Conservation (phyloP, 2,888 invertebrate genomes). For the Eubasilissa splendida region DNA sequence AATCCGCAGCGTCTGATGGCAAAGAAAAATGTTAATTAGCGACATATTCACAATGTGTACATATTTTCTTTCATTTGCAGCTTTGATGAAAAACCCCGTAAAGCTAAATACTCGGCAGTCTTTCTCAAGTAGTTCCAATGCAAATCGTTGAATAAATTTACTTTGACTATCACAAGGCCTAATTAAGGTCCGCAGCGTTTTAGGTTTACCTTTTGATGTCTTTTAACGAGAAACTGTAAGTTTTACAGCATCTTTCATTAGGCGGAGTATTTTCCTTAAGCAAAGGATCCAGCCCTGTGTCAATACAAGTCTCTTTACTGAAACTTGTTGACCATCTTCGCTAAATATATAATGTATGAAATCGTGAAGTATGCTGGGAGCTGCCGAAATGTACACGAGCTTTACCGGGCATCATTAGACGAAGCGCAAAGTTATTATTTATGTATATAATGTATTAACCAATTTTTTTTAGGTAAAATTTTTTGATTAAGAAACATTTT, state of each 20-base stretch:
- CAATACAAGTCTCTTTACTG: slow-evolving; percentile 16
- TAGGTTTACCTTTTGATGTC: slow-evolving; percentile 56
- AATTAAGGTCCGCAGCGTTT: slow-evolving; percentile 54
- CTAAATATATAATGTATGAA: too few relatives aligned
- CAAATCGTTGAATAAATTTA: slow-evolving; percentile 34
- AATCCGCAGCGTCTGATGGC: too few relatives aligned
- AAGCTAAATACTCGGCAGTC: slow-evolving; percentile 30
- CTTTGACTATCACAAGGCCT: slow-evolving; percentile 44
- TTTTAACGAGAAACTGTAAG: slow-evolving; percentile 54
- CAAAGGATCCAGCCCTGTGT: slow-evolving; percentile 23
- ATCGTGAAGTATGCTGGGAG: too few relatives aligned
- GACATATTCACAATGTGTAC: not conserved
- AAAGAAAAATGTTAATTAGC: not conserved
- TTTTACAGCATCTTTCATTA: slow-evolving; percentile 50
- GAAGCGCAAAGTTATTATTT: too few relatives aligned
- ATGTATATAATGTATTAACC: not conserved
- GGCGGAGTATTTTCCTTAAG: slow-evolving; percentile 37
- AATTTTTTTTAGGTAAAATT: slow-evolving; percentile 21
- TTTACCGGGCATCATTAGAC: too few relatives aligned
- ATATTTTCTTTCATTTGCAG: slow-evolving; percentile 6
- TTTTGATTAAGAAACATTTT: not conserved
- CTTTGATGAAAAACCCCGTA: slow-evolving; percentile 18
- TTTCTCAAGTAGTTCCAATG: slow-evolving; percentile 29
- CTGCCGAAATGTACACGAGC: too few relatives aligned
- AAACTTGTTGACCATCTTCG: slow-evolving; percentile 2